phyloP scores from a whole-genome alignment of 1,140 invertebrate species.

The Habropoda laboriosa region DNA sequence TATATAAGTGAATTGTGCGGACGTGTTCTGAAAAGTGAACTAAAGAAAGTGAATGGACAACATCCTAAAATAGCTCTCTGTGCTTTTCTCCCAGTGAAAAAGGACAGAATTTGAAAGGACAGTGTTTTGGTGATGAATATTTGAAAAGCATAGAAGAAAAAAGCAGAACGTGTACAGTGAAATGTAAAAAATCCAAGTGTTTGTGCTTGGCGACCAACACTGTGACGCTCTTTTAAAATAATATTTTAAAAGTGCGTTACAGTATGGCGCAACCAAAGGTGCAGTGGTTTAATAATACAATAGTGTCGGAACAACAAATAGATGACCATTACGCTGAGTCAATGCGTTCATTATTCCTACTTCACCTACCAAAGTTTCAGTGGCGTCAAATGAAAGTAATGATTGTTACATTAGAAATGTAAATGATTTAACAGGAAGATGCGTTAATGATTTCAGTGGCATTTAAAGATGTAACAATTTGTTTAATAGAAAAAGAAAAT shows the following conservation, averaged over 20 bases:
- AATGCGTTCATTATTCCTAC: constrained; percentile 75
- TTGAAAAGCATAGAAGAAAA: constrained; percentile 59
- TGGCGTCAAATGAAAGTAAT: constrained; percentile 42
- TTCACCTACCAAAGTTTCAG: constrained; percentile 70
- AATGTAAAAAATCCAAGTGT: constrained; percentile 77
- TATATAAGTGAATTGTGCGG: constrained; percentile 68
- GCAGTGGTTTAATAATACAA: constrained; percentile 77
- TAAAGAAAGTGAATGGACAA: constrained; percentile 59
- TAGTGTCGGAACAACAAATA: constrained; percentile 79
- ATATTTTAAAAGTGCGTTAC: constrained; percentile 35
- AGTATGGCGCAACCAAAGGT: constrained; percentile 72
- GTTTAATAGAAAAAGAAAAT: constrained; percentile 23
- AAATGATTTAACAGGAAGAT: constrained; percentile 34
- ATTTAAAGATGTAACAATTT: constrained; percentile 21
- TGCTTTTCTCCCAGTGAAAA: constrained; percentile 54
- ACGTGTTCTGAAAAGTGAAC: constrained; percentile 57
- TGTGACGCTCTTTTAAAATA: constrained; percentile 57
- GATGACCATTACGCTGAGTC: constrained; percentile 78
- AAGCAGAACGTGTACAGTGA: constrained; percentile 78
- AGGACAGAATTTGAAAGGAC: constrained; percentile 60
- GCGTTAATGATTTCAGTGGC: constrained; percentile 31
- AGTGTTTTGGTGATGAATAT: constrained; percentile 72
- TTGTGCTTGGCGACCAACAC: constrained; percentile 74
- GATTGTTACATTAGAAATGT: constrained; percentile 22
- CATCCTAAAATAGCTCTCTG: constrained; percentile 23